Evolutionary conservation across 2,888 invertebrate genomes (phyloP).

Genomic region (Branchipolynoe longqiensis): DNA sequence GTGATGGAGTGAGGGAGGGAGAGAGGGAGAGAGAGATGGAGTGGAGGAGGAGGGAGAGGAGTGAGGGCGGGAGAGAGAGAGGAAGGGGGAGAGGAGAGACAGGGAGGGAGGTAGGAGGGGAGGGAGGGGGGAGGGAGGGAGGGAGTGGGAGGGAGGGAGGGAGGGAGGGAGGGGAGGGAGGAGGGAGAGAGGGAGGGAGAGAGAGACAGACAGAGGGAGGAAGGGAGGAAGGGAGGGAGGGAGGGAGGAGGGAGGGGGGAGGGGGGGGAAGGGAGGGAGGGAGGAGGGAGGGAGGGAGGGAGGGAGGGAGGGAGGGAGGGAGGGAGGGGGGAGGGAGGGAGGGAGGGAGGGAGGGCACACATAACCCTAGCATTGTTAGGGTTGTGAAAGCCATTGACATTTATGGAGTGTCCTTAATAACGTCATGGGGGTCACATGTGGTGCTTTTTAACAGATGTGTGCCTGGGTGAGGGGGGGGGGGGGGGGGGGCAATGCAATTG

Average conservation of each 20-base stretch:
- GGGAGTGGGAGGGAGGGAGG: not conserved
- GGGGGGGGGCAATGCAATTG: too few species aligned
- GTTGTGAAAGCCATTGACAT: too few species aligned
- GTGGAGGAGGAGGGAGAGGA: too few species aligned
- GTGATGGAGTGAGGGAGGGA: too few species aligned
- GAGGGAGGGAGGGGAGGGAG: not conserved
- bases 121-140: not conserved
- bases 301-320: not conserved
- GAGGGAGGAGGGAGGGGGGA: not conserved
- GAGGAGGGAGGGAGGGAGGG: not conserved
- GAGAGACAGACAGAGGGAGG: not conserved
- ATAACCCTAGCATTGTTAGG: too few species aligned
- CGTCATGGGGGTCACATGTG: too few species aligned
- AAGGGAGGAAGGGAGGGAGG: not conserved
- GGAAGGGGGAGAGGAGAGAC: not conserved
- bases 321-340: not conserved
- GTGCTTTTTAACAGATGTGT: too few species aligned
- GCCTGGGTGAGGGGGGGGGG: too few species aligned
- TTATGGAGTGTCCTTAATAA: too few species aligned
- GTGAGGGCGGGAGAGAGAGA: conserved; percentile 12
- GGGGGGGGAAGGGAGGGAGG: not conserved
- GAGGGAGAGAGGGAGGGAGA: not conserved
- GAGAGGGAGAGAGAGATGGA: too few species aligned
- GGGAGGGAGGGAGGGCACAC: not conserved
- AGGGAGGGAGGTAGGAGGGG: not conserved